Base-by-base conservation (phyloP, 2,113 vertebrate species). In the Lepus americanus region DNA sequence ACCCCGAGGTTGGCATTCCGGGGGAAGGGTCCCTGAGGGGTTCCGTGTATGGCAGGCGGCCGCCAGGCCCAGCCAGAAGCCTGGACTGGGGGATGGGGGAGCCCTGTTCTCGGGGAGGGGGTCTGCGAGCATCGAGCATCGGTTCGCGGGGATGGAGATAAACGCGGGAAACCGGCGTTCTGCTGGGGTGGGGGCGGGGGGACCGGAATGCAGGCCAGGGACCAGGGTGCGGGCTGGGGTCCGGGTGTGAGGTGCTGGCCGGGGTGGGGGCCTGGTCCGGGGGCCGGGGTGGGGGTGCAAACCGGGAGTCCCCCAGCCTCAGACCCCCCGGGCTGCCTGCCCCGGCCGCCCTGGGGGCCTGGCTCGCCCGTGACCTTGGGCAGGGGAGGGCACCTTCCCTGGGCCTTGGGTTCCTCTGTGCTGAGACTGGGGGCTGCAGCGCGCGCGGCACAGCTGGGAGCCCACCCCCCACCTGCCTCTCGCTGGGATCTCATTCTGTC, bases 341-440 rank as follows among this genome's bases (percentile, higher is more conserved):
- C 67, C 92, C 49, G 73, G 44, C 69, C 0, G 5, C 93, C 77
- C 0, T 67, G 33, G 87, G 44, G 80, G 89, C 78, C 83, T 87
- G 90, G 77, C 25, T 91, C 73, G 33, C 93, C 12, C 36, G 86
- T 96, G 95, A 97, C 97, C 97, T 97, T 97, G 97, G 96, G 51
- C 94, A 92, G 72, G 83, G 84, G 89, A 77, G 87, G 61, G 80
- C 9, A 31, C 78, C 73, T 78, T 14, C 19, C 39, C 83, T 73
- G 76, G 72, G 76, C 79, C 70, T 86, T 2, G 6, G 27, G 53
- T 67, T 93, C 78, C 53, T 72, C 22, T n/a, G 90, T 49, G 55
- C 36, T 33, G 72, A 90, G 79, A 8, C 13, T 59, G 36, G 44
- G 33, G 53, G 59, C 17, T 59, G 55, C 4, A 3, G 55, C 17